These are phyloP conservation scores for Brachionus koreanus DNA, from an alignment of 1,140 invertebrate genomes.

Conservation along the genomic window DNA sequence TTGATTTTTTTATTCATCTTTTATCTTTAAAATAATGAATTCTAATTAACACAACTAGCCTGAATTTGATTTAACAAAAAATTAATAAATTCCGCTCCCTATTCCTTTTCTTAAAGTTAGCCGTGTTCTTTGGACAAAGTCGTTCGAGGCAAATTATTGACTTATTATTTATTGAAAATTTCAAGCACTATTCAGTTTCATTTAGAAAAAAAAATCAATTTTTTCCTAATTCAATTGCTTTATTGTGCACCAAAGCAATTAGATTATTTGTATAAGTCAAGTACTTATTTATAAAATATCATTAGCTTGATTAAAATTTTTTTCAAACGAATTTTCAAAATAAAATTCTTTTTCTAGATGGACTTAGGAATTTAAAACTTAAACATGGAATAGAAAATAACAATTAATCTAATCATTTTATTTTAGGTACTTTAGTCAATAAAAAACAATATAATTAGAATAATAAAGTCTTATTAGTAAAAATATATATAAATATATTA, in stretches of 20 bases:
- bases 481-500: not conserved
- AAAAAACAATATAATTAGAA: not conserved
- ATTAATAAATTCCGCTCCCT: not conserved
- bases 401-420: not conserved
- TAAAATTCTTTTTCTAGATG: not conserved
- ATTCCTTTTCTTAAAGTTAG: not conserved
- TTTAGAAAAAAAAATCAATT: not conserved
- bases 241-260: not conserved
- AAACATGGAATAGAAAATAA: not conserved
- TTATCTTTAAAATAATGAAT: constrained; percentile 5
- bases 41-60: not conserved
- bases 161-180: not conserved
- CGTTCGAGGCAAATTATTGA: not conserved
- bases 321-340: not conserved
- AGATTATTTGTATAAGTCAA: not conserved
- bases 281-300: not conserved
- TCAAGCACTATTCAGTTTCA: not conserved
- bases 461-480: not conserved
- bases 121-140: not conserved
- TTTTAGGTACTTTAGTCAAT: not conserved
- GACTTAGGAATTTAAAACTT: not conserved
- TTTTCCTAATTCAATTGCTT: not conserved
- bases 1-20: constrained; percentile 8
- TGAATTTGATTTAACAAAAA: not conserved
- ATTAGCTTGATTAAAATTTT: not conserved